Evolutionary conservation across 2,113 vertebrate genomes (phyloP).

Genomic region (Lampris megalopsis): DNA sequence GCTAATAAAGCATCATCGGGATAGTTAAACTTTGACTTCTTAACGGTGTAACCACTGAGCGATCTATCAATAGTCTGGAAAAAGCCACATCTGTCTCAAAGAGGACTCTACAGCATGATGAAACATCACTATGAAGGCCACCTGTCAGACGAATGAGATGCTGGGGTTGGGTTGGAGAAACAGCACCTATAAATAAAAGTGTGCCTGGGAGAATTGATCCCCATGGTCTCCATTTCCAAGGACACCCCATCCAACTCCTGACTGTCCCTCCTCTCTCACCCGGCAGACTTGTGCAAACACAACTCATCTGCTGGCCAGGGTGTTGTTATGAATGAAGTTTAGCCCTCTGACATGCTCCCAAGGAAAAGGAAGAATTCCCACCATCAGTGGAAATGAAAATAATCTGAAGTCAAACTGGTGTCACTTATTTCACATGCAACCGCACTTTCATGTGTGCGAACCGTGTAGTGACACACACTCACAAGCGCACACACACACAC

Average conservation of each 20-base stretch:
- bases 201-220: conserved; percentile 44
- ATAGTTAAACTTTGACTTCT: conserved; percentile 21
- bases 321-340: conserved; percentile 21
- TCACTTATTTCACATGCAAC: background rate
- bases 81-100: conserved; percentile 39
- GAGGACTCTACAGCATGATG: conserved; percentile 23
- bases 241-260: conserved; percentile 40
- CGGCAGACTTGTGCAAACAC: conserved; percentile 22
- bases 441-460: background rate
- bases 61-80: conserved; percentile 45
- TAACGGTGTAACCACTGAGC: conserved; percentile 19
- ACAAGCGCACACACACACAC: background rate
- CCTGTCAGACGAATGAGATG: conserved; percentile 29
- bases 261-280: conserved; percentile 29
- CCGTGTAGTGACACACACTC: background rate
- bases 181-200: conserved; percentile 57
- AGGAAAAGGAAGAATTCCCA: background rate
- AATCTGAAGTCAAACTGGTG: background rate
- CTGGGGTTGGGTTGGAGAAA: conserved; percentile 28
- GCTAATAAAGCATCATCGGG: conserved; percentile 37
- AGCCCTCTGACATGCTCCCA: background rate
- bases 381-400: background rate
- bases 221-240: conserved; percentile 54
- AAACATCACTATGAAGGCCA: conserved; percentile 27
- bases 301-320: background rate